These are phyloP conservation scores for Castor canadensis DNA, from an alignment of 2,113 vertebrate genomes.

Conservation along the genomic window DNA sequence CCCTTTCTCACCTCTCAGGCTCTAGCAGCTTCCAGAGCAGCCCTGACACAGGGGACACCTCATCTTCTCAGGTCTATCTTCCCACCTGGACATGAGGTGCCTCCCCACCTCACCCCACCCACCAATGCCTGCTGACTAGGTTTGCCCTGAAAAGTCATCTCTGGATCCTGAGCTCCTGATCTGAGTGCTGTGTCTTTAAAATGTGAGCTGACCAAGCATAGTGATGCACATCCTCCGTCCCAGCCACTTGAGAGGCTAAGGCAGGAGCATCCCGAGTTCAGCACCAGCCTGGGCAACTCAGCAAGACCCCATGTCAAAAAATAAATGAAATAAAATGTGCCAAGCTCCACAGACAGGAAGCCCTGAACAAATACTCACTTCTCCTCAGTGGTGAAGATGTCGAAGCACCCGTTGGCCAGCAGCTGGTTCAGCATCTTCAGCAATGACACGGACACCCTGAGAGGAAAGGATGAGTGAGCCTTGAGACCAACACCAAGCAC, in stretches of 20 bases:
- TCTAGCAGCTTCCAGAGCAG: background rate
- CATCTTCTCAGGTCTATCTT: background rate
- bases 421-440: slow-evolving; percentile 94
- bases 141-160: background rate
- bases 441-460: slow-evolving; percentile 92
- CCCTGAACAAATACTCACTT: slow-evolving; percentile 85
- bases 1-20: background rate
- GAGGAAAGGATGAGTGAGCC: background rate
- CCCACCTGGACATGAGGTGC: no score
- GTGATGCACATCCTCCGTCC: background rate
- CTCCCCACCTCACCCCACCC: no score
- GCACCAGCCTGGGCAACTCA: background rate
- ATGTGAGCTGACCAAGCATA: background rate
- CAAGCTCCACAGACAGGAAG: no score
- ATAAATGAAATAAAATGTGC: no score
- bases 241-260: background rate
- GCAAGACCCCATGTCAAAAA: background rate
- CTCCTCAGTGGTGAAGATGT: slow-evolving; percentile 87
- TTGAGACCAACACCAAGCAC: background rate
- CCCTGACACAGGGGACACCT: background rate
- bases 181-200: background rate
- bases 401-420: slow-evolving; percentile 91
- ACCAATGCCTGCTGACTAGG: no score
- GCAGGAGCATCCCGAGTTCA: background rate
- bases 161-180: background rate